These are phyloP conservation scores for Xanthia icteritia DNA, from an alignment of 2,888 invertebrate genomes.

Conservation along the genomic window DNA sequence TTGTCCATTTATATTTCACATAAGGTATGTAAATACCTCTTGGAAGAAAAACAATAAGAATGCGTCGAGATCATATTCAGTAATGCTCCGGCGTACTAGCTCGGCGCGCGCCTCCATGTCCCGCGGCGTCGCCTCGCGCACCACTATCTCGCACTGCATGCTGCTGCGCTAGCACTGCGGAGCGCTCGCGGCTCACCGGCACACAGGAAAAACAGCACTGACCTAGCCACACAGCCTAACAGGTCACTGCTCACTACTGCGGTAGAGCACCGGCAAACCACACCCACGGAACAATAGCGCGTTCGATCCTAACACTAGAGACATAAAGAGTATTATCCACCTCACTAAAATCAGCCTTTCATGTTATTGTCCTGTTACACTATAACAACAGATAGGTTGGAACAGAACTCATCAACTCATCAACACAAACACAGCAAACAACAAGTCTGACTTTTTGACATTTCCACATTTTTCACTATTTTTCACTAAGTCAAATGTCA, in stretches of 20 bases:
- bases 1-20: background rate
- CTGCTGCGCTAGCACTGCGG: background rate
- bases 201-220: background rate
- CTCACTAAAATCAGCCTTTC: background rate
- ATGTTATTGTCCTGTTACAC: background rate
- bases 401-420: no score
- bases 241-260: background rate
- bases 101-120: conserved; percentile 74
- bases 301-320: background rate
- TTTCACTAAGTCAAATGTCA: no score
- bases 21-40: conserved; percentile 70
- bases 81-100: conserved; percentile 69
- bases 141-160: conserved; percentile 69
- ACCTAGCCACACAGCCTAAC: no score
- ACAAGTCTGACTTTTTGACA: background rate
- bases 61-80: conserved; percentile 71
- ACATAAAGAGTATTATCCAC: background rate
- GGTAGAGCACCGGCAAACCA: background rate
- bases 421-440: no score
- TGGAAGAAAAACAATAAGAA: conserved; percentile 79
- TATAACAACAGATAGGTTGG: no score
- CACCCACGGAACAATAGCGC: background rate
- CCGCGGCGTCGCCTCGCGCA: conserved; percentile 70
- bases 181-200: no score
- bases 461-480: no score